These are phyloP conservation scores for Saturnia pavonia DNA, from an alignment of 2,888 invertebrate species.

Conservation along the genomic window DNA sequence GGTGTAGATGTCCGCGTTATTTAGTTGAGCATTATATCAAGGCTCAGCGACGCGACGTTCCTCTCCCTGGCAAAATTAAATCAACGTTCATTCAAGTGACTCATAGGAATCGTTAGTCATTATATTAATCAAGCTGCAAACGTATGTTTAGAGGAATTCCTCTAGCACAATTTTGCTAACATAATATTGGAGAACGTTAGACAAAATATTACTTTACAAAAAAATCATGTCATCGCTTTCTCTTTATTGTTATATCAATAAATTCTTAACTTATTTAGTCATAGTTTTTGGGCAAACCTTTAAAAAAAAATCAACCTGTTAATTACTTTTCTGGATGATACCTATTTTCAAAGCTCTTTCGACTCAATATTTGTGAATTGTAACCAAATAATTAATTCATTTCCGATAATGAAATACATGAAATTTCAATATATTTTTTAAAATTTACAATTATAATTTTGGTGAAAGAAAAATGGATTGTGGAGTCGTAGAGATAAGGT, in stretches of 20 bases:
- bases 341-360: no score
- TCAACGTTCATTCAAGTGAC: constrained; percentile 59
- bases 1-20: constrained; percentile 58
- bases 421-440: no score
- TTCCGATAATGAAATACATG: no score
- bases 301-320: no score
- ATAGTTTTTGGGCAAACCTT: no score
- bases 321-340: no score
- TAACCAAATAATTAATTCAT: no score
- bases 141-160: constrained; percentile 40
- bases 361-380: no score
- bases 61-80: constrained; percentile 61
- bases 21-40: constrained; percentile 70
- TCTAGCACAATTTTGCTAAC: constrained; percentile 27
- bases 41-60: constrained; percentile 44
- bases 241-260: neutral
- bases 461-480: no score
- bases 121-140: constrained; percentile 37
- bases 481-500: no score
- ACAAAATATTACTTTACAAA: neutral
- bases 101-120: constrained; percentile 50
- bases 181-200: constrained; percentile 2
- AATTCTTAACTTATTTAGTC: no score
- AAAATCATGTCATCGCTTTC: neutral
- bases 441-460: no score